Percentiles rank a stretch among this genome's conserved stretches.
Evolutionary conservation across 2,888 invertebrate genomes (phyloP).

Genomic region (Pammene aurita): DNA sequence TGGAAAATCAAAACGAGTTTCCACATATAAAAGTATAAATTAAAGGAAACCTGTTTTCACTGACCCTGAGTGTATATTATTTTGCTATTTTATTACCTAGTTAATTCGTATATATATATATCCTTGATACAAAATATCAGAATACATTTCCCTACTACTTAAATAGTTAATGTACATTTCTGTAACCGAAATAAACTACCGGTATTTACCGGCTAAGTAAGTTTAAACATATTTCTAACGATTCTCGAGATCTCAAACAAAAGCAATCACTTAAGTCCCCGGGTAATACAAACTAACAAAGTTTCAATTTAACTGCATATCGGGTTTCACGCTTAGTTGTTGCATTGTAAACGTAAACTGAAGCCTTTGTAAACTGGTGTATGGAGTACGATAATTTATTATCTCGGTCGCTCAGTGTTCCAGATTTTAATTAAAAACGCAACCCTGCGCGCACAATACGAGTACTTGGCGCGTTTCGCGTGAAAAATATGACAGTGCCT

Average conservation of each 20-base stretch:
- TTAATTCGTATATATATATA: too few species aligned
- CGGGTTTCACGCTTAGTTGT: slow-evolving; percentile 18
- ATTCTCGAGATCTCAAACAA: slow-evolving; percentile 10
- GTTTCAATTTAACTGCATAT: slow-evolving; percentile 36
- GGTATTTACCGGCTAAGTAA: background rate
- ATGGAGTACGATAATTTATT: slow-evolving; percentile 35
- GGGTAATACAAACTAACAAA: slow-evolving; percentile 31
- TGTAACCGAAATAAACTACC: background rate
- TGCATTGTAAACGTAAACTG: slow-evolving; percentile 35
- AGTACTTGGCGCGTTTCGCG: slow-evolving; percentile 10
- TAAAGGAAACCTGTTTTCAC: too few species aligned
- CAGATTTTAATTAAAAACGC: slow-evolving; percentile 40
- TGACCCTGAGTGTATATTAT: too few species aligned
- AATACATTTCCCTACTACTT: background rate
- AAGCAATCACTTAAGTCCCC: slow-evolving; percentile 14
- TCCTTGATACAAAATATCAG: background rate
- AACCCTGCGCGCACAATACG: slow-evolving; percentile 28
- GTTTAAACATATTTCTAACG: slow-evolving; percentile 12
- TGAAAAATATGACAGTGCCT: slow-evolving; percentile 31
- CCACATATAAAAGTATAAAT: too few species aligned
- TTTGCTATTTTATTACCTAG: too few species aligned
- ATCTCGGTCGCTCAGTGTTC: slow-evolving; percentile 31
- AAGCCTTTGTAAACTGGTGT: slow-evolving; percentile 31
- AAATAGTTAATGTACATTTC: background rate
- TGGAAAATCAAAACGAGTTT: too few species aligned